Evolutionary conservation across 2,113 vertebrate species (phyloP), one percentile per base, ranked within the genome.

Genomic region (Xiphophorus hellerii): DNA sequence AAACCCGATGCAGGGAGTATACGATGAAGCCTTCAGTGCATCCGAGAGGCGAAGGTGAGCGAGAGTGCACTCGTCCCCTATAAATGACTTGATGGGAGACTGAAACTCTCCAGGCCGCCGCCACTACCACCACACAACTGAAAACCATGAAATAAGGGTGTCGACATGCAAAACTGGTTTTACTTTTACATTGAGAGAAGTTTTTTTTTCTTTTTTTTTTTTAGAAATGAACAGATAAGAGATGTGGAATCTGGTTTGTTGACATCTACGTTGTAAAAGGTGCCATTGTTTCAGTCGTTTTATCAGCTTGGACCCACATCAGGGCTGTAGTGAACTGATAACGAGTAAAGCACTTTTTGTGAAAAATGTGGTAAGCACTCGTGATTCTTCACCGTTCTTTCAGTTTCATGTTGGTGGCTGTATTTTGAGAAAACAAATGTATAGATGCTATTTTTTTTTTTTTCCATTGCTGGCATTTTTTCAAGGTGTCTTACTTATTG

Each of bases 21-120:
- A 69, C 2, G 54, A 77, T 63, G 73, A 25, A 69, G 30, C 70
- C 78, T 74, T 76, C 74, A 74, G 75, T 11, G 66, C 76, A 62
- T 66, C 44, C 0, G 28, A n/a, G 1, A 31, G 31, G 29, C 17
- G 72, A 42, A 48, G 51, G 82, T 85, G 69, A 80, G 66, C 68
- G 71, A 83, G 77, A 88, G 88, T 84, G 69, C 78, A 71, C 71
- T n/a, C 28, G 51, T 65, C 91, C 89, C 89, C 78, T 78, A 88
- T 92, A 84, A 76, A 74, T 80, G 12, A 68, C 74, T 66, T 67
- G 33, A 80, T 78, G 71, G 70, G 58, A 62, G 68, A 66, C 58
- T 61, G 80, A 82, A 87, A 74, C 25, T 64, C 42, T 85, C 14
- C 39, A 65, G 73, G 60, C 70, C 44, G 35, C 65, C 65, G 66